These are phyloP conservation scores for Neoniphon sammara DNA, from an alignment of 2,797 vertebrate genomes.

Conservation along the genomic window DNA sequence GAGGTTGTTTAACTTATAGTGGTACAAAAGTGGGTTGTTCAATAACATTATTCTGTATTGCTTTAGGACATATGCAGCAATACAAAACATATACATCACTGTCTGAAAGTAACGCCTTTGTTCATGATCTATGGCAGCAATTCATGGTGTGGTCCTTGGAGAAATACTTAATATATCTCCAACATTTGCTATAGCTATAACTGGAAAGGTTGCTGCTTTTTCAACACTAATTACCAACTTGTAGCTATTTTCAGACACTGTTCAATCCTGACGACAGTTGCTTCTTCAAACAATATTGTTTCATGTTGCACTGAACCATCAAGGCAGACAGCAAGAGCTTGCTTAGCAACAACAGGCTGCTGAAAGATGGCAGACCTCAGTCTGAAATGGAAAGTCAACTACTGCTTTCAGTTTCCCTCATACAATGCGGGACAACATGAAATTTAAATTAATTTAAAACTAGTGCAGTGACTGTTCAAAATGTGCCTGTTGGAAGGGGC, in stretches of 20 bases:
- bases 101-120: slow-evolving; percentile 31
- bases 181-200: slow-evolving; percentile 24
- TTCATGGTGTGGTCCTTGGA: slow-evolving; percentile 10
- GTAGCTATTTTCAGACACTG: slow-evolving; percentile 49
- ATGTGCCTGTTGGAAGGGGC: no score
- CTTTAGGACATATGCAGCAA: slow-evolving; percentile 16
- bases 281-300: slow-evolving; percentile 31
- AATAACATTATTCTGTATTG: slow-evolving; percentile 12
- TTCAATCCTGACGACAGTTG: slow-evolving; percentile 17
- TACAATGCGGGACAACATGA: not conserved
- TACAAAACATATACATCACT: slow-evolving; percentile 24
- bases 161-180: slow-evolving; percentile 13
- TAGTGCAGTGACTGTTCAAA: no score
- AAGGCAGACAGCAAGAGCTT: not conserved
- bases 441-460: not conserved
- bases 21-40: slow-evolving; percentile 5
- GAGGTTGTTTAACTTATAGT: slow-evolving; percentile 6
- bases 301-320: slow-evolving; percentile 24
- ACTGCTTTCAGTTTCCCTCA: not conserved
- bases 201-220: slow-evolving; percentile 29
- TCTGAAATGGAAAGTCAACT: slow-evolving; percentile 1
- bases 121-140: slow-evolving; percentile 14
- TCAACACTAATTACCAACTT: slow-evolving; percentile 54
- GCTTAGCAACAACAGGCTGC: slow-evolving; percentile 14
- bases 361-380: slow-evolving; percentile 10